Conservation (phyloP, 2,888 invertebrate species). For the Saturnia pavonia region DNA sequence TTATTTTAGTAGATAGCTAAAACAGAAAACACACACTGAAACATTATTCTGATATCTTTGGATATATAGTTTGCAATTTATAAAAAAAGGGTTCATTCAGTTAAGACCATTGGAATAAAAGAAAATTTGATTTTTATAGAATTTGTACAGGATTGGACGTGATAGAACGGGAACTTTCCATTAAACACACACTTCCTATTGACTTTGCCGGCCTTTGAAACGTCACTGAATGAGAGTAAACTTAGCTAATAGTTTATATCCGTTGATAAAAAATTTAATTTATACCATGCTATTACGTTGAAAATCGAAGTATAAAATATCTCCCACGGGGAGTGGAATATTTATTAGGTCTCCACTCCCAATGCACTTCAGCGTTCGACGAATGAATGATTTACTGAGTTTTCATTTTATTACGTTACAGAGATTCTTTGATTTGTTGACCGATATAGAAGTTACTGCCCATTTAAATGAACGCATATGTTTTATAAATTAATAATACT, state of each 20-base stretch:
- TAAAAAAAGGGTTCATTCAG: neutral
- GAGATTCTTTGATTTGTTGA: neutral
- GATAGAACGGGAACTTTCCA: neutral
- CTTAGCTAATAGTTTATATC: neutral
- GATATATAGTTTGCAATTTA: neutral
- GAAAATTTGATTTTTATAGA: neutral
- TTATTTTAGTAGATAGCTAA: too few species aligned
- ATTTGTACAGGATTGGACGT: neutral
- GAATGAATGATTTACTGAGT: constrained; percentile 6
- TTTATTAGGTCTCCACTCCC: constrained; percentile 12
- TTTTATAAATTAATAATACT: too few species aligned
- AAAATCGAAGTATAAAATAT: constrained; percentile 1
- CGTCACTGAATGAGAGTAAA: neutral
- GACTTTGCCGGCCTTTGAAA: neutral
- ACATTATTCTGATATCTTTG: neutral
- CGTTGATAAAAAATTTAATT: neutral
- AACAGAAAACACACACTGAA: too few species aligned
- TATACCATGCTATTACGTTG: neutral
- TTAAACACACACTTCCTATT: neutral
- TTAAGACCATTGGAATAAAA: neutral
- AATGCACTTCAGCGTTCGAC: constrained; percentile 7
- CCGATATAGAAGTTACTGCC: neutral
- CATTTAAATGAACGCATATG: too few species aligned
- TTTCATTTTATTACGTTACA: constrained; percentile 7
- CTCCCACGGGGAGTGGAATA: neutral